These are phyloP conservation scores for Oxyura jamaicensis DNA, from an alignment of 2,113 vertebrate genomes.

Conservation along the genomic window DNA sequence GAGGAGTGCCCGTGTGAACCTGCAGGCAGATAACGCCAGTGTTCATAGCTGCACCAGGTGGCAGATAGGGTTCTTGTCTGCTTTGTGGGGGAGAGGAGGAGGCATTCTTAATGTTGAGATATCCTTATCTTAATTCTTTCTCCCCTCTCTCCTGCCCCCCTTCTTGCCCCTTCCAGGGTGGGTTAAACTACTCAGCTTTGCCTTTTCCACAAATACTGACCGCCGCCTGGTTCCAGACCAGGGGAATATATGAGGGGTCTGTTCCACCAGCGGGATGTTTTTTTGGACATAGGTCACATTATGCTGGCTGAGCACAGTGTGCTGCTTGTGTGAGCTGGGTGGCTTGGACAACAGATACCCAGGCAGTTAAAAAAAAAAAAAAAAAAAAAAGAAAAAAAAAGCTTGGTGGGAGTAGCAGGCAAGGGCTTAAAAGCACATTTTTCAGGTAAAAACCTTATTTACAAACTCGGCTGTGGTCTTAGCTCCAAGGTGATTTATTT, in stretches of 20 bases:
- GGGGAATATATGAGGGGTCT: slow-evolving; percentile 38
- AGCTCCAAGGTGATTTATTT: slow-evolving; percentile 7
- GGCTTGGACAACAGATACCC: slow-evolving; percentile 11
- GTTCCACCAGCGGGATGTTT: slow-evolving; percentile 3
- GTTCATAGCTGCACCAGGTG: rapidly evolving
- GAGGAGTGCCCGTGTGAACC: neutral
- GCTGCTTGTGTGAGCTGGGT: slow-evolving; percentile 57
- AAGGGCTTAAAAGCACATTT: slow-evolving; percentile 19
- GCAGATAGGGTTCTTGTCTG: neutral
- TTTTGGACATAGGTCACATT: neutral
- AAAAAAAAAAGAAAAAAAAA: neutral
- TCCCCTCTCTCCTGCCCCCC: neutral
- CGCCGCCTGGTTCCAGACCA: neutral
- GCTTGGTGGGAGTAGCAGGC: neutral
- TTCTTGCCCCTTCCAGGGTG: neutral
- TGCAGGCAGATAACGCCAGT: neutral
- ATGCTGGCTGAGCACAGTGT: slow-evolving; percentile 41
- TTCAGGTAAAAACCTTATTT: slow-evolving; percentile 9
- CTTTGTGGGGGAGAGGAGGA: neutral
- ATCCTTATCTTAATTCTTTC: slow-evolving; percentile 6
- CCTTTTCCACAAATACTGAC: slow-evolving; percentile 12
- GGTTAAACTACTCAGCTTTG: neutral
- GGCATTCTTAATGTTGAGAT: neutral
- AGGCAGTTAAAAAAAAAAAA: neutral
- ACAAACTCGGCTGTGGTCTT: neutral